Evolutionary conservation across 2,113 vertebrate species (phyloP), one percentile per base, ranked within the genome.

Genomic region (Canis aureus): DNA sequence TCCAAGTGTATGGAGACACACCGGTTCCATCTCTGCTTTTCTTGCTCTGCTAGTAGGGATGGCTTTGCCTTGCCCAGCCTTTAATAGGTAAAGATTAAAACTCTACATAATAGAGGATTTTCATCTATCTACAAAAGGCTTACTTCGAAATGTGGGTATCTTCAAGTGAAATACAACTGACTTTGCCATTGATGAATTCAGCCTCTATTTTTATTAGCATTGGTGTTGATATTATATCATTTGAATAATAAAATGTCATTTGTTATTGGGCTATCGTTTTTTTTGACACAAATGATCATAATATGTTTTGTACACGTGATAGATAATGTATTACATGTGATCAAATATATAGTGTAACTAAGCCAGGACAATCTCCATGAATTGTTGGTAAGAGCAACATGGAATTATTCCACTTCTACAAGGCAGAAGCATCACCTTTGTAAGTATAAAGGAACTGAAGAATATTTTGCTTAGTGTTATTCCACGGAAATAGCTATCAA

Each of bases 181-280:
- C 25, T n/a, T 13, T 76, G 53, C n/a, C 51, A 12, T 23, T 92
- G 76, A 87, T 66, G 49, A 83, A 53, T 66, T 97, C 59, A 66
- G 59, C 59, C n/a, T 86, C 51, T 85, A 87, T 95, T 94, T 97
- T 93, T 95, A 95, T 90, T 95, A 91, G 53, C 22, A 57, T 64
- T 93, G 89, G 76, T 87, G 32, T 80, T 93, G 93, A 95, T 35
- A 66, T 92, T 87, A 55, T 89, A 74, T 91, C 27, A 84, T 92
- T 94, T 66, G 32, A 95, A 92, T 84, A 98, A 98, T 97, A 97
- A 97, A 97, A 55, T 66, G 15, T 94, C 57, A 94, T 88, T 95
- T 93, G 76, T 83, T 87, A 84, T 57, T 96, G 59, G 35, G 35
- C 53, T 95, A 13, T 67, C 16, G 7, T 93, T 89, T 97, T 43